Base-by-base conservation (phyloP, 2,888 invertebrate genomes). In the Icerya purchasi region DNA sequence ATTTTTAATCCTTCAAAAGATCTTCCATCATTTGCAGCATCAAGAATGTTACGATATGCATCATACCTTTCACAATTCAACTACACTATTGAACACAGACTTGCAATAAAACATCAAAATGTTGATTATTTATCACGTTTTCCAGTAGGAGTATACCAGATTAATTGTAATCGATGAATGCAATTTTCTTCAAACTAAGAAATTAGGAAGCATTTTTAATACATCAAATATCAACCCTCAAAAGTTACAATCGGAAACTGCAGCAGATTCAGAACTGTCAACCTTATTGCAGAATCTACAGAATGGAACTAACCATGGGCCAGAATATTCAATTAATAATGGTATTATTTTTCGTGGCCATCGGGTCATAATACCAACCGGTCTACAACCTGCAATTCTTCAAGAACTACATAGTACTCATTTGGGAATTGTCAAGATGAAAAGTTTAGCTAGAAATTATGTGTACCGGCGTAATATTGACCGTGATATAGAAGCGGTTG, bases 391-490 rank as follows among this genome's bases (percentile, higher is more conserved):
- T 5, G 50, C 59, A 22, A 54, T 67, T 1, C 54, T 67, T 22
- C 58, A 65, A 19, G 66, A 67, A 60, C 62, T 68, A n/a, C 66
- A 67, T 57, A 54, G 57, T 1, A 66, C 65, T 2, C 65, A 66
- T 59, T 53, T 65, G 22, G 67, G 67, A 1, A 64, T 67, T 10
- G 63, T 64, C 2, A 66, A 65, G 36, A 68, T 67, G 65, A 67
- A 68, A 57, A 53, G 62, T 5, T 50, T 67, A 8, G 66, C 66
- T n/a, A 58, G 67, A 22, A 63, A 63, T 2, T 66, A 66, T 56
- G 64, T 66, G 20, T 67, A 64, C 63, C 68, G 66, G 66, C 63
- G 62, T 18, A 61, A 64, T 49, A 59, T 66, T 1, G 67, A 68
- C 54, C 53, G 53, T 50, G 65, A 65, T 50, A 65, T 66, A 20